A percentile compares a stretch with the other conserved stretches of the same genome.
phyloP scores from a whole-genome alignment of 1,140 invertebrate genomes.

The Belonocnema kinseyi region DNA sequence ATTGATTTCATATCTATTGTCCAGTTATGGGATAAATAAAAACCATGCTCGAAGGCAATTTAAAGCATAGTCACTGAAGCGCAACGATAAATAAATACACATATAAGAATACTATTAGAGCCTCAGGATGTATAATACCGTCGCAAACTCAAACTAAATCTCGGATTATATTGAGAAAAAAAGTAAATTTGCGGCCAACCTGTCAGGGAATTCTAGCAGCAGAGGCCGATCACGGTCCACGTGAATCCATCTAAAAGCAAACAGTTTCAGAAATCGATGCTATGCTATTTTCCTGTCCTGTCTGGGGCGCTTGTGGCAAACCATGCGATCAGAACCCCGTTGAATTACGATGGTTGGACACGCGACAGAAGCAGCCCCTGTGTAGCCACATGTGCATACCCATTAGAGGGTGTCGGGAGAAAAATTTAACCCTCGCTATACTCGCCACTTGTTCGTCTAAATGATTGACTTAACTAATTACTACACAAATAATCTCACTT shows the following conservation, averaged over 20 bases:
- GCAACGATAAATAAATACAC: background rate
- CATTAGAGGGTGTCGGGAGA: slow-evolving; percentile 25
- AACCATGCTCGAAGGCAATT: background rate
- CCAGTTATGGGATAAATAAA: background rate
- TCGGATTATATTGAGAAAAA: background rate
- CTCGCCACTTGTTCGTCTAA: slow-evolving; percentile 27
- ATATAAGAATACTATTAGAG: background rate
- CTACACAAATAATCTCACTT: slow-evolving; percentile 26
- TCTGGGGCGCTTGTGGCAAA: slow-evolving; percentile 35
- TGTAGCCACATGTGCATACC: slow-evolving; percentile 23
- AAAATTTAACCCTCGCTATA: slow-evolving; percentile 17
- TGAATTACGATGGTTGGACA: slow-evolving; percentile 58
- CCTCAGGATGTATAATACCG: background rate
- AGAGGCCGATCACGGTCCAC: background rate
- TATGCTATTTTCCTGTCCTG: slow-evolving; percentile 11
- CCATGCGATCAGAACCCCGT: slow-evolving; percentile 48
- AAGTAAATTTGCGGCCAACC: background rate
- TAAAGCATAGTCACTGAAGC: background rate
- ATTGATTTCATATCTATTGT: too few relatives aligned
- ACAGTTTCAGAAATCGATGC: slow-evolving; percentile 21
- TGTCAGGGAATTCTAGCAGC: background rate
- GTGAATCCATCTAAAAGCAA: slow-evolving; percentile 5
- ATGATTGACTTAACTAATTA: slow-evolving; percentile 24
- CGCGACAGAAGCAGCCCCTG: slow-evolving; percentile 45
- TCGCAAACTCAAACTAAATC: background rate